Evolutionary conservation across 2,113 vertebrate genomes (phyloP).

Genomic region (Setophaga kirtlandii): DNA sequence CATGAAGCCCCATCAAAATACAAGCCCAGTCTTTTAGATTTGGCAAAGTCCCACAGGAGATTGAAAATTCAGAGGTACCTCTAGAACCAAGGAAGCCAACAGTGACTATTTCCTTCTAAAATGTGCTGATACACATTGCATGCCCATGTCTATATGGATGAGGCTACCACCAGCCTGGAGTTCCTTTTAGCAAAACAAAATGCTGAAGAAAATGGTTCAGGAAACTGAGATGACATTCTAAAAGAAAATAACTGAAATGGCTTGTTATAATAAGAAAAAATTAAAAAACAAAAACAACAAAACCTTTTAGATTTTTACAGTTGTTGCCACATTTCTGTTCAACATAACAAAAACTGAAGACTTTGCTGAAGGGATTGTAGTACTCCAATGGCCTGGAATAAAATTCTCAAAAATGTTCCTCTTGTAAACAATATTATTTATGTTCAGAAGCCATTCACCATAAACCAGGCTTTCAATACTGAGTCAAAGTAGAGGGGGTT

Average conservation of each 20-base stretch:
- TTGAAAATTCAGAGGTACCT: not conserved
- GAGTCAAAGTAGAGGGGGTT: not conserved
- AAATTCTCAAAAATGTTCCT: not conserved
- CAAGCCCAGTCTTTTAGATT: not conserved
- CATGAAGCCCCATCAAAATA: not conserved
- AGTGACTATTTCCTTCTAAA: not conserved
- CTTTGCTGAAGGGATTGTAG: not conserved
- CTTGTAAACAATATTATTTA: not conserved
- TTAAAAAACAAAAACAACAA: not conserved
- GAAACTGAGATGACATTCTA: not conserved
- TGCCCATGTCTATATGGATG: not conserved
- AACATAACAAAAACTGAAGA: not conserved
- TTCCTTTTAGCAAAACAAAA: not conserved
- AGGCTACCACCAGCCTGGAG: not conserved
- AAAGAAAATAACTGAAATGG: not conserved
- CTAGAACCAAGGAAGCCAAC: not conserved
- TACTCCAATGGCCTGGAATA: not conserved
- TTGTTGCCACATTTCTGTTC: not conserved
- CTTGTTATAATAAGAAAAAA: not conserved
- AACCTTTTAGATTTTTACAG: not conserved
- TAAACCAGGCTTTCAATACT: not conserved
- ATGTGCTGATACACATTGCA: not conserved
- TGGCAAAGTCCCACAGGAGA: not conserved
- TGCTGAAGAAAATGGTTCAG: not conserved
- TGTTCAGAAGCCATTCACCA: not conserved